These are phyloP conservation scores for Conus ventricosus DNA, from an alignment of 1,140 invertebrate genomes.

Conservation along the genomic window DNA sequence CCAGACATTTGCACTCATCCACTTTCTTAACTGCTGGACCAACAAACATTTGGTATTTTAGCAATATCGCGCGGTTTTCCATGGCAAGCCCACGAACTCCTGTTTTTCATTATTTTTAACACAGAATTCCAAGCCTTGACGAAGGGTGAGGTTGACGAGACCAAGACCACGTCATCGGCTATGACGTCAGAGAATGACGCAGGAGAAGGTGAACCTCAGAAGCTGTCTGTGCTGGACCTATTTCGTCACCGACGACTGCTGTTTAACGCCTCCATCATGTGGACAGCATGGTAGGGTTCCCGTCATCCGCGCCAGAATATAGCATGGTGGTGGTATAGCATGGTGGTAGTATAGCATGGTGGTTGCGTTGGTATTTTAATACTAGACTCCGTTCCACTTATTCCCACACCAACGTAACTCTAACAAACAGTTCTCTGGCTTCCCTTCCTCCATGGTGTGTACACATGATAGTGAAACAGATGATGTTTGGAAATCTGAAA, in stretches of 20 bases:
- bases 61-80: too few relatives aligned
- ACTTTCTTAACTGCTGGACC: too few relatives aligned
- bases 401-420: too few relatives aligned
- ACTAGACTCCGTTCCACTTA: too few relatives aligned
- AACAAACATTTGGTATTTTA: too few relatives aligned
- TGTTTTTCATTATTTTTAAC: background rate
- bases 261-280: constrained; percentile 18
- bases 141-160: background rate
- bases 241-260: constrained; percentile 2
- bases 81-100: too few relatives aligned
- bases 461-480: too few relatives aligned
- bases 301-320: background rate
- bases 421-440: too few relatives aligned
- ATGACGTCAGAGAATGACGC: background rate
- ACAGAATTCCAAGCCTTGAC: background rate
- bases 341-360: background rate
- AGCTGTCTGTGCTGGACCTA: constrained; percentile 23
- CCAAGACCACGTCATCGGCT: background rate
- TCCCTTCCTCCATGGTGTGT: too few relatives aligned
- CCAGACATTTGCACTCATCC: too few relatives aligned
- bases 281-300: constrained; percentile 4
- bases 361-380: too few relatives aligned
- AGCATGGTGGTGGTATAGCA: background rate
- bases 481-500: too few relatives aligned
- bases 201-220: constrained; percentile 12